phyloP scores from a whole-genome alignment of 2,888 invertebrate genomes.

The Rhingia campestris region DNA sequence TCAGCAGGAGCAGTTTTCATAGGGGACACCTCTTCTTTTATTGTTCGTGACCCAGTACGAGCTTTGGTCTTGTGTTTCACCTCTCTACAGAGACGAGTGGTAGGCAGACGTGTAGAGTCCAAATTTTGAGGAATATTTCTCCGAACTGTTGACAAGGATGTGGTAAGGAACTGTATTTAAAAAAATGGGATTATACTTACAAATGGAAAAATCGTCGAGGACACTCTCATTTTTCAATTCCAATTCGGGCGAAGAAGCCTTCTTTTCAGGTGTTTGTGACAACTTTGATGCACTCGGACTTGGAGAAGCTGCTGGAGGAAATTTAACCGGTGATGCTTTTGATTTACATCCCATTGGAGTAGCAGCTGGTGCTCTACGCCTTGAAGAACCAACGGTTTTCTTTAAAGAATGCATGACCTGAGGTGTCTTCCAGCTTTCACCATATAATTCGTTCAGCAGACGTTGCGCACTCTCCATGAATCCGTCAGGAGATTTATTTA shows the following conservation, averaged over 20 bases:
- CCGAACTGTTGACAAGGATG: constrained; percentile 75
- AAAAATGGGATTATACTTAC: constrained; percentile 76
- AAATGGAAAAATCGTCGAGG: constrained; percentile 79
- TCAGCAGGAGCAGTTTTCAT: not conserved
- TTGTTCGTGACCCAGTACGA: not conserved
- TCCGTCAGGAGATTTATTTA: constrained; percentile 41
- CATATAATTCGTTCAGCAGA: constrained; percentile 80
- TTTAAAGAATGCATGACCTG: constrained; percentile 80
- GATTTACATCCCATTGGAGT: not conserved
- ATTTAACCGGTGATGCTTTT: not conserved
- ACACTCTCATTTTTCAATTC: constrained; percentile 76
- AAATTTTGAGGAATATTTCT: constrained; percentile 77
- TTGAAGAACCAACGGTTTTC: constrained; percentile 64
- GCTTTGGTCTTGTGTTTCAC: not conserved
- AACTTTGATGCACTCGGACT: not conserved
- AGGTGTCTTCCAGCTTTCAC: constrained; percentile 81
- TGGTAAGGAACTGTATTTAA: not conserved
- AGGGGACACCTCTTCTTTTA: not conserved
- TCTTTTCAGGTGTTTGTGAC: too few species aligned
- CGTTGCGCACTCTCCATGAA: constrained; percentile 78
- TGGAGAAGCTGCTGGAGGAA: not conserved
- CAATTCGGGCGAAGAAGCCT: not conserved
- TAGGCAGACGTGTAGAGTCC: constrained; percentile 79
- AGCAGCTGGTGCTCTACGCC: not conserved
- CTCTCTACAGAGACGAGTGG: constrained; percentile 6